phyloP scores from a whole-genome alignment of 2,888 invertebrate species.

The Polyommatus iphigenia region DNA sequence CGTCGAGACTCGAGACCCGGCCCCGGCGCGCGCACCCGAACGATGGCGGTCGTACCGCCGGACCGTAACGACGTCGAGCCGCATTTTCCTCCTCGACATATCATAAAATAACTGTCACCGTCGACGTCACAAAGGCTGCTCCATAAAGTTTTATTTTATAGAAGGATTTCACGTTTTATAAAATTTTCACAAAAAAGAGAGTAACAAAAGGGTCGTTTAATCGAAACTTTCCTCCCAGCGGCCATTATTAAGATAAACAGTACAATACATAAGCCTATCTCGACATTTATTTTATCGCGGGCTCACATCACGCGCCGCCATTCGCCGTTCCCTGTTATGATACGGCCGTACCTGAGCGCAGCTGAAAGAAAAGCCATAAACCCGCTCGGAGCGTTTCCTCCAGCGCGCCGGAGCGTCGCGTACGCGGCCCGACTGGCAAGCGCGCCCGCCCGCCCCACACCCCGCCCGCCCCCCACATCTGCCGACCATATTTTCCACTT shows the following conservation, averaged over 20 bases:
- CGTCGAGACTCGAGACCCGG: slow-evolving; percentile 62
- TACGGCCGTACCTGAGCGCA: slow-evolving; percentile 79
- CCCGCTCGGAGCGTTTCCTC: slow-evolving; percentile 77
- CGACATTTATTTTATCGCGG: slow-evolving; percentile 80
- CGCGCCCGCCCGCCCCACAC: slow-evolving; percentile 49
- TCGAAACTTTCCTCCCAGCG: slow-evolving; percentile 75
- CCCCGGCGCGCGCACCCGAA: slow-evolving; percentile 42
- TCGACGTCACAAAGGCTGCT: neutral
- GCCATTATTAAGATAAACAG: slow-evolving; percentile 81
- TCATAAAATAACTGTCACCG: neutral
- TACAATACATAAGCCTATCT: slow-evolving; percentile 81
- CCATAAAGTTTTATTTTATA: slow-evolving; percentile 2
- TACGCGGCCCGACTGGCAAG: slow-evolving; percentile 74
- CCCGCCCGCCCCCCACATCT: slow-evolving; percentile 69
- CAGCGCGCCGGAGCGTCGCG: slow-evolving; percentile 77
- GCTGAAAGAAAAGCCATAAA: slow-evolving; percentile 82
- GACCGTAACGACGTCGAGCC: slow-evolving; percentile 18
- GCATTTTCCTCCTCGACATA: neutral
- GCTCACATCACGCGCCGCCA: slow-evolving; percentile 81
- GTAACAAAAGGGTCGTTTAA: slow-evolving; percentile 62
- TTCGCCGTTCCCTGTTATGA: slow-evolving; percentile 80
- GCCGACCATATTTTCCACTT: slow-evolving; percentile 82
- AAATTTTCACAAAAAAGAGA: slow-evolving; percentile 36
- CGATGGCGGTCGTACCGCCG: slow-evolving; percentile 33
- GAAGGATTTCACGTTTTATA: slow-evolving; percentile 32